Evolutionary conservation across 2,888 invertebrate genomes (phyloP).

Genomic region (Fissipunctia ypsillon): DNA sequence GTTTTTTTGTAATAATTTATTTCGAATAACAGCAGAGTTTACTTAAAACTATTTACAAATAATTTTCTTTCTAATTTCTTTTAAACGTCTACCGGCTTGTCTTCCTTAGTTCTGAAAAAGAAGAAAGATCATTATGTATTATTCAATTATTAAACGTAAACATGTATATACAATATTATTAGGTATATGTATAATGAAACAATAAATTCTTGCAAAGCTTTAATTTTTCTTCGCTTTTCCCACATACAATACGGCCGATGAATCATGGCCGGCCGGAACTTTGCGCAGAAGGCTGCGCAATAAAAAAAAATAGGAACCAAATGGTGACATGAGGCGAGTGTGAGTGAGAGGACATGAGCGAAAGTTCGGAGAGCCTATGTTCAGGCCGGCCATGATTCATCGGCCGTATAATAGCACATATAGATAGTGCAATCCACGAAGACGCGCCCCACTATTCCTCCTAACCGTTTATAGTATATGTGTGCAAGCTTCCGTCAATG

Average conservation of each 20-base stretch:
- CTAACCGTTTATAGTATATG: too few relatives aligned
- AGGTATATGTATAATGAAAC: slow-evolving; percentile 22
- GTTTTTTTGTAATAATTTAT: slow-evolving; percentile 66
- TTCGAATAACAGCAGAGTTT: slow-evolving; percentile 49
- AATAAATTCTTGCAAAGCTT: slow-evolving; percentile 56
- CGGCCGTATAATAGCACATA: too few relatives aligned
- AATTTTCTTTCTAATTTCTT: slow-evolving; percentile 37
- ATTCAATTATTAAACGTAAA: slow-evolving; percentile 9
- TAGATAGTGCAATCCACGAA: too few relatives aligned
- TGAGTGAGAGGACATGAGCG: too few relatives aligned
- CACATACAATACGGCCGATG: not conserved
- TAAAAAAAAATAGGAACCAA: too few relatives aligned
- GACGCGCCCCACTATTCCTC: too few relatives aligned
- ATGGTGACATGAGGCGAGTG: too few relatives aligned
- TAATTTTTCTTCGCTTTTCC: slow-evolving; percentile 23
- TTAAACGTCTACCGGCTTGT: slow-evolving; percentile 74
- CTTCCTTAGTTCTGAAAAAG: slow-evolving; percentile 74
- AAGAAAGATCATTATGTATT: slow-evolving; percentile 15
- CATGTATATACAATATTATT: slow-evolving; percentile 45
- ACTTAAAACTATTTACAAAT: slow-evolving; percentile 48
- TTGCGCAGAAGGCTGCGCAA: too few relatives aligned
- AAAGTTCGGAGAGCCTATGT: too few relatives aligned
- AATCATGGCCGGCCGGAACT: not conserved
- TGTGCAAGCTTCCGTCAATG: too few relatives aligned
- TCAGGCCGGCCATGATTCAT: too few relatives aligned